These are phyloP conservation scores for Melospiza melodia DNA, from an alignment of 2,113 vertebrate genomes.

Conservation along the genomic window DNA sequence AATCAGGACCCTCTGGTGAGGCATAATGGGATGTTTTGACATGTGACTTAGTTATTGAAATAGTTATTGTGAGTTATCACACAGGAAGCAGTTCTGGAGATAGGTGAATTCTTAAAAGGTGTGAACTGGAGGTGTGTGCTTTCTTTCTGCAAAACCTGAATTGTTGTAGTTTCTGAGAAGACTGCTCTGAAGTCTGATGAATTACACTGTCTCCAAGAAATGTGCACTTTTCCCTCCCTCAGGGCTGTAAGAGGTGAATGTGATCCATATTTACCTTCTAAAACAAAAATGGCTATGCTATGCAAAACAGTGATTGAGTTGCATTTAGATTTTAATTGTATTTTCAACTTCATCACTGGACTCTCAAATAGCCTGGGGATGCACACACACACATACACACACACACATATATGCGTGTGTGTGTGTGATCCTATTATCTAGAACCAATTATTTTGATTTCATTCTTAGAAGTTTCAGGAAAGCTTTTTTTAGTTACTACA, in stretches of 20 bases:
- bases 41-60: not conserved
- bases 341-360: not conserved
- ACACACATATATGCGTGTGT: not conserved
- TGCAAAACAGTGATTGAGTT: not conserved
- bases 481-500: not conserved
- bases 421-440: not conserved
- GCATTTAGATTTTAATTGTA: not conserved
- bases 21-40: not conserved
- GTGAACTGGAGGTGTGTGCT: not conserved
- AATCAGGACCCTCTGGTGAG: not conserved
- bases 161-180: not conserved
- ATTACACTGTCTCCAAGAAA: not conserved
- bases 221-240: not conserved
- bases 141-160: not conserved
- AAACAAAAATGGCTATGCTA: not conserved
- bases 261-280: not conserved
- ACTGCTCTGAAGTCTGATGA: not conserved
- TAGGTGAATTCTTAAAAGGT: not conserved
- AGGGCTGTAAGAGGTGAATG: accelerated
- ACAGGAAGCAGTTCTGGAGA: not conserved
- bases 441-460: not conserved
- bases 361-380: not conserved
- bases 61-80: accelerated
- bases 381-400: accelerated
- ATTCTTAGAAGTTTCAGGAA: not conserved